A percentile compares a stretch with the other conserved stretches of the same genome.
phyloP scores from a whole-genome alignment of 1,140 invertebrate species.

The Drosophila quadrilineata region DNA sequence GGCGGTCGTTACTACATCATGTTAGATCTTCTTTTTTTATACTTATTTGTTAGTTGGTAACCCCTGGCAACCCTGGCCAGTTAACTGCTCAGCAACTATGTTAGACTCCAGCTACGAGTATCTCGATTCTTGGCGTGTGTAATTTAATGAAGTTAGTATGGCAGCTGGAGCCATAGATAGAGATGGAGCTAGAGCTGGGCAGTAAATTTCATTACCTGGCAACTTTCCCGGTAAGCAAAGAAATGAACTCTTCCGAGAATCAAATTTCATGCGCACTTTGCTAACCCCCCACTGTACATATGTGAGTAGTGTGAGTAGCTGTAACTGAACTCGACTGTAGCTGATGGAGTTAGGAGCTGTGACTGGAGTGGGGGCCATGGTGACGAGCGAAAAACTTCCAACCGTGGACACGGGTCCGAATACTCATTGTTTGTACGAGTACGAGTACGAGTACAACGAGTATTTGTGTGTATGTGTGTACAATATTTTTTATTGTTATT shows the following conservation, averaged over 20 bases:
- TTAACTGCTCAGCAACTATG: constrained; percentile 14
- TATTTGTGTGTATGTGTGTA: no score
- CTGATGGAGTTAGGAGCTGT: constrained; percentile 3
- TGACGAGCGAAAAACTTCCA: constrained; percentile 36
- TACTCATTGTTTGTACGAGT: no score
- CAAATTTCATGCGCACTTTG: constrained; percentile 72
- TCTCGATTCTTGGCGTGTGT: constrained; percentile 32
- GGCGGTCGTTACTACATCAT: constrained; percentile 20
- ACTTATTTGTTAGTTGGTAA: no score
- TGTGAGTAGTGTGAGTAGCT: no score
- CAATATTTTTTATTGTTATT: constrained; percentile 54
- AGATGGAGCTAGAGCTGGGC: constrained; percentile 16
- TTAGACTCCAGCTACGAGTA: not conserved
- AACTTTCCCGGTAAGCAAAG: constrained; percentile 46
- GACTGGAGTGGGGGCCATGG: constrained; percentile 19
- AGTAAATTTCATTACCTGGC: constrained; percentile 58
- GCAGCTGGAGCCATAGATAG: no score
- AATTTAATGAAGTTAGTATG: constrained; percentile 47
- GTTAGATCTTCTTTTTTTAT: constrained; percentile 31
- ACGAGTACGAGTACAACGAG: no score
- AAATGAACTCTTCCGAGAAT: constrained; percentile 76
- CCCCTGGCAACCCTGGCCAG: constrained; percentile 41
- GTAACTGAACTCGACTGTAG: constrained; percentile 6
- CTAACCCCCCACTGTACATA: no score
- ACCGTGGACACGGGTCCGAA: constrained; percentile 11